Evolutionary conservation across 2,888 invertebrate species (phyloP), one percentile per base, ranked within the genome.

Genomic region (Boloria euphrosyne): DNA sequence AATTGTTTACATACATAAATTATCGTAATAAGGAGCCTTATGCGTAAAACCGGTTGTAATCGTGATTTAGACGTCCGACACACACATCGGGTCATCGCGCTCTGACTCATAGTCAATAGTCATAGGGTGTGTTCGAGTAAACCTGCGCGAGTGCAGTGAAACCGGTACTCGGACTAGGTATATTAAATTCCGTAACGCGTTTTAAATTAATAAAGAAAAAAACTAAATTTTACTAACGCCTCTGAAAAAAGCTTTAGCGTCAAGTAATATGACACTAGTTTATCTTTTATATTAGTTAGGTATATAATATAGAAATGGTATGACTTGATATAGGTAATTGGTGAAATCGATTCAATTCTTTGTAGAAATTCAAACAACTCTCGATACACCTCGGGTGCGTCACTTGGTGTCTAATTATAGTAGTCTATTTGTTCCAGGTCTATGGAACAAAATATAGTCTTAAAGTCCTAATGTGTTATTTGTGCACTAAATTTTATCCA

Each of bases 11-110:
- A 47, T 64, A 53, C 50, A 50, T 50, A 58, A 61, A 65, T 70
- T 65, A 67, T 60, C 44, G 51, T 62, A 67, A 53, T 47, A 65
- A 60, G 53, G 43, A 61, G 57, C 53, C 64, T 74, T 75, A 72
- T 79, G 77, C 74, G 76, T 76, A 73, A 71, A 80, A 81, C 82
- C 80, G 78, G 83, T 86, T 83, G 79, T 79, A 76, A 78, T 77
- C 65, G 73, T 71, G 72, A 75, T 73, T 68, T 68, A 67, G 68
- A 72, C 82, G 85, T 83, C 82, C 83, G 80, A 74, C 73, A 62
- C 70, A 72, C 70, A 74, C 73, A 74, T 74, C 79, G 79, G 87
- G 87, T 89, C 89, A 87, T 85, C 85, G 89, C 77, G 87, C 89
- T 86, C 79, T 86, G 81, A 80, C 71, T 80, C 79, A 81, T n/a